These are phyloP conservation scores for Epicauta chinensis DNA, from an alignment of 1,140 invertebrate genomes.

Conservation along the genomic window DNA sequence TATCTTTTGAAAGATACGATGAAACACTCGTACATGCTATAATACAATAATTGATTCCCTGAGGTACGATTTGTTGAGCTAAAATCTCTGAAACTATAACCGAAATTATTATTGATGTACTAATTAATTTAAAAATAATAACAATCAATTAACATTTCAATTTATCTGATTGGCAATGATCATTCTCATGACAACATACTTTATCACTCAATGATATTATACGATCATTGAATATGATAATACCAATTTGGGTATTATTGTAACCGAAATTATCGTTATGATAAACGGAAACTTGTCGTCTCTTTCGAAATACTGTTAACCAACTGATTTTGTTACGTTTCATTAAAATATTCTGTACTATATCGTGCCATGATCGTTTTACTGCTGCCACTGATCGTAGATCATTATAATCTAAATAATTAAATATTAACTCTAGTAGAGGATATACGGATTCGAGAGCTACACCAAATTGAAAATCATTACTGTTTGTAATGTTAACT, in stretches of 20 bases:
- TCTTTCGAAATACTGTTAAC: slow-evolving; percentile 26
- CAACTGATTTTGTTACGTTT: slow-evolving; percentile 25
- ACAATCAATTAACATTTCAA: slow-evolving; percentile 5
- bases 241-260: slow-evolving; percentile 24
- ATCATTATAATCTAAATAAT: slow-evolving; percentile 25
- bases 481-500: not conserved
- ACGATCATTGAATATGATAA: slow-evolving; percentile 27
- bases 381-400: slow-evolving; percentile 23
- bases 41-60: slow-evolving; percentile 23
- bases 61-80: slow-evolving; percentile 25
- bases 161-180: not conserved
- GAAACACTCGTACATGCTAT: slow-evolving; percentile 28
- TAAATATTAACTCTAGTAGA: slow-evolving; percentile 27
- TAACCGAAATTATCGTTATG: slow-evolving; percentile 24
- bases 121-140: not conserved
- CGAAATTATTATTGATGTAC: not conserved
- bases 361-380: slow-evolving; percentile 22
- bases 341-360: slow-evolving; percentile 16
- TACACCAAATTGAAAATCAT: slow-evolving; percentile 26
- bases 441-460: slow-evolving; percentile 27
- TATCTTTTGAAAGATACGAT: slow-evolving; percentile 20
- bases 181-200: slow-evolving; percentile 27
- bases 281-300: slow-evolving; percentile 15
- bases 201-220: slow-evolving; percentile 23
- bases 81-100: slow-evolving; percentile 29